Percentiles rank a stretch among this genome's conserved stretches.
Evolutionary conservation across 2,797 vertebrate species (phyloP).

Genomic region (Gymnoscopelus braueri): DNA sequence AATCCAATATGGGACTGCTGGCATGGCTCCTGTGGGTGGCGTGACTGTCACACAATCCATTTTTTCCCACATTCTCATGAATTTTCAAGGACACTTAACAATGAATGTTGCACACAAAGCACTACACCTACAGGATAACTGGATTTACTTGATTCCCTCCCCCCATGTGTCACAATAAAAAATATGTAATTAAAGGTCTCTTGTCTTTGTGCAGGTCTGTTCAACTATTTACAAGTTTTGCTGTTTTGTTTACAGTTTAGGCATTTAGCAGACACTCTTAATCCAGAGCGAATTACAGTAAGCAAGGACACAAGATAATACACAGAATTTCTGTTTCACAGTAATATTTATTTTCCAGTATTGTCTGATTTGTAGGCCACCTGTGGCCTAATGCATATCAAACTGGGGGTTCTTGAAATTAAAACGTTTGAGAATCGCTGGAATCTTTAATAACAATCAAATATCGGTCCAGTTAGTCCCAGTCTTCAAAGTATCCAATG

Average conservation of each 20-base stretch:
- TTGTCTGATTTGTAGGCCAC: too few relatives aligned
- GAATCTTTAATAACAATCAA: too few relatives aligned
- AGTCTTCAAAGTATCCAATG: too few relatives aligned
- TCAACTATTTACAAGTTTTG: not conserved
- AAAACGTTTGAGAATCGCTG: too few relatives aligned
- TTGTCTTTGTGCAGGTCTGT: conserved; percentile 12
- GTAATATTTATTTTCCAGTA: too few relatives aligned
- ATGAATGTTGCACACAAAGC: conserved; percentile 75
- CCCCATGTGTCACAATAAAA: conserved; percentile 71
- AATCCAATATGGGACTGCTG: not conserved
- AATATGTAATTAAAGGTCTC: conserved; percentile 33
- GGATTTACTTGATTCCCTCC: conserved; percentile 78
- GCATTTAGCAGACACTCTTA: too few relatives aligned
- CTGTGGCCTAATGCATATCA: too few relatives aligned
- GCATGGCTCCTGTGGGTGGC: not conserved
- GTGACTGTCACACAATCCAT: conserved; percentile 2
- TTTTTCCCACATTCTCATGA: conserved; percentile 54
- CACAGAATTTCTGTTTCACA: too few relatives aligned
- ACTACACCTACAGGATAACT: conserved; percentile 69
- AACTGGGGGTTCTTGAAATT: too few relatives aligned
- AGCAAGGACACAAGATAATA: too few relatives aligned
- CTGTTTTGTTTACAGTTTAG: not conserved
- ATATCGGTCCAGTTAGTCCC: too few relatives aligned
- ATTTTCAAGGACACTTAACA: conserved; percentile 63
- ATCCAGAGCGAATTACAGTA: too few relatives aligned